Evolutionary conservation across 2,797 vertebrate species (phyloP), one percentile per base, ranked within the genome.

Genomic region (Ambastaia sidthimunki): DNA sequence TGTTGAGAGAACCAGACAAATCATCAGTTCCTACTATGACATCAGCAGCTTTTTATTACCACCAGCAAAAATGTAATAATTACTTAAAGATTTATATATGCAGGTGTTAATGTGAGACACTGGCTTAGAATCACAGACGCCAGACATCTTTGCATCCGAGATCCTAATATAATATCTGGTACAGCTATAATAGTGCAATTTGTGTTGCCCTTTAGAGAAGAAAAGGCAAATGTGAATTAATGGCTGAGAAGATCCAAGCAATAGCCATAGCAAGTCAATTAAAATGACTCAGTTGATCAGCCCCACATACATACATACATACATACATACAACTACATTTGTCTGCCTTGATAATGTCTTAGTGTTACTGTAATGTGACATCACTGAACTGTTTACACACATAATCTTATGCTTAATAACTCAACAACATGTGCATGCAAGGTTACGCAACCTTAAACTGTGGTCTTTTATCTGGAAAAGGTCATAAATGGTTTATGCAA

Each of bases 91-190:
- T 47, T 74, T 31, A 70, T 70, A 21, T 63, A 63, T 77, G 65
- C 69, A 55, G 47, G 68, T 74, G 60, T 68, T 54, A 76, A 71
- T 79, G 48, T 34, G 13, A 81, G 82, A 84, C 80, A 59, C 31
- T 65, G 28, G 31, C 71, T 71, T 71, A 41, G 78, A 69, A 84
- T 86, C 82, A 66, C 76, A 80, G 90, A 91, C 85, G 81, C 88
- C 89, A 86, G 83, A 84, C 86, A 88, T 80, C 81, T 87, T 71
- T 82, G 73, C 84, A 83, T 85, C 87, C 82, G 50, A 76, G 67
- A 71, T 62, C 60, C 73, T 92, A 91, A 92, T 91, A 90, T 83
- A 90, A 92, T 89, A 93, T 91, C 90, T 55, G n/a, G 1, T 55
- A 55, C n/a, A 55, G 9, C 18, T 55, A 55, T 55, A 91, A 92